phyloP scores from a whole-genome alignment of 2,113 vertebrate species.

The Eulemur rufifrons region DNA sequence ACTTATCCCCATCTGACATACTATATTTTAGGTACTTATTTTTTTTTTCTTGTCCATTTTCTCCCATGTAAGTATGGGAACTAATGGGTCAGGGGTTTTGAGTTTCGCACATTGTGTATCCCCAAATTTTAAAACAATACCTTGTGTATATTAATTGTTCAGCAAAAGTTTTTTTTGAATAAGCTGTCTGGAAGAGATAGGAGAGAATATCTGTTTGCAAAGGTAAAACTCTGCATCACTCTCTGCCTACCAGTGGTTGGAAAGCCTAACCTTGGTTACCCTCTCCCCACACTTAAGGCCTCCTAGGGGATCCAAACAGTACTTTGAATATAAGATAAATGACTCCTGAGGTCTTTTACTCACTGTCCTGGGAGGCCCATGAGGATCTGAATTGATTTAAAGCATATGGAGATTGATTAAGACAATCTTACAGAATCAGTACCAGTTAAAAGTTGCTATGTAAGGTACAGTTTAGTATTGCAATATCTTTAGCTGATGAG shows the following conservation, averaged over 20 bases:
- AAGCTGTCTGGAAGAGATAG: background rate
- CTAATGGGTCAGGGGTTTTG: background rate
- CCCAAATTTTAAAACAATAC: background rate
- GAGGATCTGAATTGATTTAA: background rate
- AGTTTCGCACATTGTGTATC: background rate
- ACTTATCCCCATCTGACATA: background rate
- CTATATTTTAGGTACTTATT: background rate
- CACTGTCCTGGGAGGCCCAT: background rate
- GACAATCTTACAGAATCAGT: background rate
- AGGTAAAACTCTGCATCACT: background rate
- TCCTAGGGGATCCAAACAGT: background rate
- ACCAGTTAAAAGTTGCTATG: background rate
- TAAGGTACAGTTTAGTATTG: background rate
- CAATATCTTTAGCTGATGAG: background rate
- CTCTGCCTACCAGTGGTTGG: background rate
- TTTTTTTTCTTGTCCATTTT: background rate
- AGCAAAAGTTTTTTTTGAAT: background rate
- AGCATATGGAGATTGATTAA: background rate
- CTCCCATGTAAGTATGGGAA: background rate
- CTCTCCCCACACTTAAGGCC: accelerated
- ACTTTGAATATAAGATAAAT: background rate
- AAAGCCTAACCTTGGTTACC: background rate
- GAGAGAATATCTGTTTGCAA: background rate
- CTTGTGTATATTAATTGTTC: background rate
- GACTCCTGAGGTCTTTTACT: background rate